These are phyloP conservation scores for Corapipo altera DNA, from an alignment of 2,113 vertebrate genomes.

Conservation along the genomic window DNA sequence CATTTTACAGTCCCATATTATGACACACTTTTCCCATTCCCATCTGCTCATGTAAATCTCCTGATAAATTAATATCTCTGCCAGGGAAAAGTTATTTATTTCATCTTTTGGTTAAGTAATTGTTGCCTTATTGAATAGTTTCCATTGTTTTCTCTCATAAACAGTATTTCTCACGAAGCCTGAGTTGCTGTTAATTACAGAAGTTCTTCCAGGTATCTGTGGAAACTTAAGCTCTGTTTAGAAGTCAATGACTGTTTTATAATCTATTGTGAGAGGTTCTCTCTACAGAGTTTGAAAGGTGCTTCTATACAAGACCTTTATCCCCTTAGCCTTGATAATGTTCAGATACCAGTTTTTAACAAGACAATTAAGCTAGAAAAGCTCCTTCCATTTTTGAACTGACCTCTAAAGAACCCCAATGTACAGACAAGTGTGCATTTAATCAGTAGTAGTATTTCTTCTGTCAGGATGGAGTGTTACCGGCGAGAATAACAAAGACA, in stretches of 20 bases:
- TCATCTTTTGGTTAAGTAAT: background rate
- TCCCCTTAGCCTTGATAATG: background rate
- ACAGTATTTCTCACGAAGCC: background rate
- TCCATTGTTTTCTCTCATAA: background rate
- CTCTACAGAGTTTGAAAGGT: background rate
- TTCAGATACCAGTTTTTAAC: background rate
- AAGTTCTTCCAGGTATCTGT: background rate
- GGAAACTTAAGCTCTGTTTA: background rate
- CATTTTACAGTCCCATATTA: slow-evolving; percentile 12
- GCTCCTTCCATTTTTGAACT: background rate
- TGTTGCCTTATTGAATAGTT: background rate
- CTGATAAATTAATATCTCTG: background rate
- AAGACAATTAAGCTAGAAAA: background rate
- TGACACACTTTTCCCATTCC: background rate
- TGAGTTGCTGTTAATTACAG: background rate
- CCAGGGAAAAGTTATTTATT: slow-evolving; percentile 15
- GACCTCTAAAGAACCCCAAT: background rate
- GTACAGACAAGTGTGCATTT: background rate
- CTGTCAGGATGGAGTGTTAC: background rate
- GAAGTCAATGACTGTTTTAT: background rate
- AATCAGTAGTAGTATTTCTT: background rate
- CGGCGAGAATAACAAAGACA: background rate
- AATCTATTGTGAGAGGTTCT: background rate
- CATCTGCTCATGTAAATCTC: slow-evolving; percentile 32
- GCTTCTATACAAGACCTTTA: background rate